These are phyloP conservation scores for Himalopsyche tibetana DNA, from an alignment of 2,888 invertebrate species.

Conservation along the genomic window DNA sequence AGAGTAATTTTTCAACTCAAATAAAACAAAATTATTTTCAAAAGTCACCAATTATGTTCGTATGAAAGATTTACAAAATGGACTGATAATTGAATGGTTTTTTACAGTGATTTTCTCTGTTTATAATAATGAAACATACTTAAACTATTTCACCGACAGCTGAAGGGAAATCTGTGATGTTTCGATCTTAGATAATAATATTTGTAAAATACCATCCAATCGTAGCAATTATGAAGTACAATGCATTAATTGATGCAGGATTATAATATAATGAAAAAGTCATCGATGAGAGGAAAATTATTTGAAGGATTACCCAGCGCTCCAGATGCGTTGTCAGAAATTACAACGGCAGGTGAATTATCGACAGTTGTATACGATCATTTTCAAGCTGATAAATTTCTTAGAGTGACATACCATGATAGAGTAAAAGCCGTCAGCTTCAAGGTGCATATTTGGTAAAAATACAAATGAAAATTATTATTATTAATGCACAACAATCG, in stretches of 20 bases:
- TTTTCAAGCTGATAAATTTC: neutral
- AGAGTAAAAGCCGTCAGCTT: slow-evolving; percentile 69
- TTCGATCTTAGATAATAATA: no score
- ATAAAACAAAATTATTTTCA: neutral
- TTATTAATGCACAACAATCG: slow-evolving; percentile 54
- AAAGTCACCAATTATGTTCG: neutral
- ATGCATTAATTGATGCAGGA: neutral
- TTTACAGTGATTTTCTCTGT: no score
- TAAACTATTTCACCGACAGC: no score
- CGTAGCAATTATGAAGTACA: neutral
- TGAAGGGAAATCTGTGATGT: no score
- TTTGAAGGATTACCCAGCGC: slow-evolving; percentile 21
- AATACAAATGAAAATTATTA: slow-evolving; percentile 48
- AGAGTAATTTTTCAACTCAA: no score
- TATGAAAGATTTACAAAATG: neutral
- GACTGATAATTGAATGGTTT: neutral
- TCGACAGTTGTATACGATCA: neutral
- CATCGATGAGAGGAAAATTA: neutral
- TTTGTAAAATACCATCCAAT: neutral
- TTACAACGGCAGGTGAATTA: slow-evolving; percentile 62
- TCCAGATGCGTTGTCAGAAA: slow-evolving; percentile 6
- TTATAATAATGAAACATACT: no score
- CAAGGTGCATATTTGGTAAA: slow-evolving; percentile 68
- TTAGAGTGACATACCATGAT: slow-evolving; percentile 69
- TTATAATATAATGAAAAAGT: slow-evolving; percentile 2